A percentile compares a stretch with the other conserved stretches of the same genome.
Evolutionary conservation across 2,797 vertebrate genomes (phyloP).

Genomic region (Sebastes vulpes): DNA sequence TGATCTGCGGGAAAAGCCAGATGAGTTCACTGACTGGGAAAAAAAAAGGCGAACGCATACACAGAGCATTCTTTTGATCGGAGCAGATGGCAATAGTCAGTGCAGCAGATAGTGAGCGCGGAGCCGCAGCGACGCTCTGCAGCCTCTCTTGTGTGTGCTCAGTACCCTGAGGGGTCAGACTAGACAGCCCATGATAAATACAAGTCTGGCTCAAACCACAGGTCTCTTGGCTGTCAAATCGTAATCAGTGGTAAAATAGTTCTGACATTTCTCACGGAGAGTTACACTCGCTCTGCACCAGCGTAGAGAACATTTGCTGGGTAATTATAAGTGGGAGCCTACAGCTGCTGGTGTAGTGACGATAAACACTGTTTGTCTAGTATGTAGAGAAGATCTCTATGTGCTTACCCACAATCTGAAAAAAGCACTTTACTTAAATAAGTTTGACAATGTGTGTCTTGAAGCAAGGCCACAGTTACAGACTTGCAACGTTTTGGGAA

Average conservation of each 20-base stretch:
- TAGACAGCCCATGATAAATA: conserved; percentile 54
- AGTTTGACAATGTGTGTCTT: conserved; percentile 23
- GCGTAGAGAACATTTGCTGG: background rate
- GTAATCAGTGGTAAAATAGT: conserved; percentile 50
- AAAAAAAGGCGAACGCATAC: conserved; percentile 49
- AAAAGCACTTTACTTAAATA: conserved; percentile 1
- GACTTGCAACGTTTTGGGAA: background rate
- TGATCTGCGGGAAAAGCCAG: conserved; percentile 76
- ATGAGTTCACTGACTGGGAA: conserved; percentile 79
- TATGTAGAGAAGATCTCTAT: background rate
- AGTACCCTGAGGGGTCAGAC: conserved; percentile 55
- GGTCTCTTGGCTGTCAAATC: conserved; percentile 62
- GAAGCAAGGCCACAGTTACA: conserved; percentile 7
- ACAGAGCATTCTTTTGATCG: conserved; percentile 73
- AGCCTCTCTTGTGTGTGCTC: conserved; percentile 24
- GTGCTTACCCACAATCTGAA: background rate
- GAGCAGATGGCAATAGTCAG: conserved; percentile 70
- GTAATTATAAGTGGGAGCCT: conserved; percentile 28
- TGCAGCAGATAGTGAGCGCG: conserved; percentile 36
- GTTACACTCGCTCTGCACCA: conserved; percentile 6
- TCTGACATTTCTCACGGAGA: conserved; percentile 46
- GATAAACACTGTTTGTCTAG: conserved; percentile 21
- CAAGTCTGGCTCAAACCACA: conserved; percentile 60
- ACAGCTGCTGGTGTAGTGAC: conserved; percentile 11
- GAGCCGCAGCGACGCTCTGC: conserved; percentile 34